phyloP scores from a whole-genome alignment of 2,888 invertebrate genomes.

The Cephalotes varians region DNA sequence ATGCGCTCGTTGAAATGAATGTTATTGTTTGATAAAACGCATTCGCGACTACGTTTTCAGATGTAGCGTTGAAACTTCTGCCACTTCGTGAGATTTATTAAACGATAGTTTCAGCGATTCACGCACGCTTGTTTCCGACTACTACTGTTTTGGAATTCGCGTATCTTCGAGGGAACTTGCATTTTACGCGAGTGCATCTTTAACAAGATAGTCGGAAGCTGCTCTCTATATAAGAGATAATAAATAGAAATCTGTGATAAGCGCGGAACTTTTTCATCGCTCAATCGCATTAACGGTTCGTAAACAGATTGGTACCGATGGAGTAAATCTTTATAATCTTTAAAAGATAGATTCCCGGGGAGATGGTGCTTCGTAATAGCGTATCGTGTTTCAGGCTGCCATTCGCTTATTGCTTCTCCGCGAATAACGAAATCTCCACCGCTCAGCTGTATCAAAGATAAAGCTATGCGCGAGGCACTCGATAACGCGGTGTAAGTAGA shows the following conservation, averaged over 20 bases:
- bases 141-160: background rate
- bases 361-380: conserved; percentile 19
- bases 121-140: background rate
- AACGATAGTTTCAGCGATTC: background rate
- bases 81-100: background rate
- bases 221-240: background rate
- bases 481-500: conserved; percentile 50
- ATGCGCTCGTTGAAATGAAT: conserved; percentile 30
- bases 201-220: background rate
- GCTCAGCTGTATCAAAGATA: conserved; percentile 43
- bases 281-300: conserved; percentile 23
- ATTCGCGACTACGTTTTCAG: conserved; percentile 7
- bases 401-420: conserved; percentile 48
- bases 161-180: background rate
- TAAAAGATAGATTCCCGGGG: conserved; percentile 8
- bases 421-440: conserved; percentile 46
- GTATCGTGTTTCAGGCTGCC: conserved; percentile 26
- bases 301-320: conserved; percentile 12
- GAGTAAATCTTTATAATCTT: conserved; percentile 29
- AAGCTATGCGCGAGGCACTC: conserved; percentile 44
- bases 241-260: conserved; percentile 4
- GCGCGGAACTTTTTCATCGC: background rate
- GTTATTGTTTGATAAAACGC: conserved; percentile 41
- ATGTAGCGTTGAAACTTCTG: background rate
- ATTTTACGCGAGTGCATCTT: background rate